These are phyloP conservation scores for Phorcus lineatus DNA, from an alignment of 2,888 invertebrate species.

Conservation along the genomic window DNA sequence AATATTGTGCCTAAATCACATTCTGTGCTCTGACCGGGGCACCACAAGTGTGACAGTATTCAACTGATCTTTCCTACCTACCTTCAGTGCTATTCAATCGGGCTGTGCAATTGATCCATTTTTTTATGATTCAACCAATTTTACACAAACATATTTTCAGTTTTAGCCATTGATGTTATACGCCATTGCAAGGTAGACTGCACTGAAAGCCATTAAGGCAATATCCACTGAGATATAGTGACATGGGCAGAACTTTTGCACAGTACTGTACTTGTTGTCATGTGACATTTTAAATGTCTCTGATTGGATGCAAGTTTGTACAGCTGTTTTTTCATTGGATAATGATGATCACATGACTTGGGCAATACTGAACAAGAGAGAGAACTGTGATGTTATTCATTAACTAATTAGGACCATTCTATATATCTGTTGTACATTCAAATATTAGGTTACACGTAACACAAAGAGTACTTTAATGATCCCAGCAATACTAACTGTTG, in stretches of 20 bases:
- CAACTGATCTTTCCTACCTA: neutral
- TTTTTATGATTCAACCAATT: neutral
- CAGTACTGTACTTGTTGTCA: neutral
- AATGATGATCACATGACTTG: neutral
- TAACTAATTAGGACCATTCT: too few relatives aligned
- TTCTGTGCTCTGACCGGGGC: too few relatives aligned
- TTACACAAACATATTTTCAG: neutral
- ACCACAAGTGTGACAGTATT: too few relatives aligned
- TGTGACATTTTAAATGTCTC: neutral
- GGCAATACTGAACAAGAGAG: neutral
- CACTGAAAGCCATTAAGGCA: neutral
- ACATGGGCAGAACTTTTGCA: neutral
- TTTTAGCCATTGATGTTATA: neutral
- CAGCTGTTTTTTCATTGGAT: neutral
- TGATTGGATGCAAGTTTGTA: constrained; percentile 8
- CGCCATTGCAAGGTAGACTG: neutral
- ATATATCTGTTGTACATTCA: too few relatives aligned
- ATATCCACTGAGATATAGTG: neutral
- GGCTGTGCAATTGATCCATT: neutral
- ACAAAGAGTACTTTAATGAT: too few relatives aligned
- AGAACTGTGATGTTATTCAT: too few relatives aligned
- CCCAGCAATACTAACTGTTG: too few relatives aligned
- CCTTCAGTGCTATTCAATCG: neutral
- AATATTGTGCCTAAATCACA: too few relatives aligned
- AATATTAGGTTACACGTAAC: too few relatives aligned